Evolutionary conservation across 2,113 vertebrate genomes (phyloP), one percentile per base, ranked within the genome.

Genomic region (Peucedramus taeniatus): DNA sequence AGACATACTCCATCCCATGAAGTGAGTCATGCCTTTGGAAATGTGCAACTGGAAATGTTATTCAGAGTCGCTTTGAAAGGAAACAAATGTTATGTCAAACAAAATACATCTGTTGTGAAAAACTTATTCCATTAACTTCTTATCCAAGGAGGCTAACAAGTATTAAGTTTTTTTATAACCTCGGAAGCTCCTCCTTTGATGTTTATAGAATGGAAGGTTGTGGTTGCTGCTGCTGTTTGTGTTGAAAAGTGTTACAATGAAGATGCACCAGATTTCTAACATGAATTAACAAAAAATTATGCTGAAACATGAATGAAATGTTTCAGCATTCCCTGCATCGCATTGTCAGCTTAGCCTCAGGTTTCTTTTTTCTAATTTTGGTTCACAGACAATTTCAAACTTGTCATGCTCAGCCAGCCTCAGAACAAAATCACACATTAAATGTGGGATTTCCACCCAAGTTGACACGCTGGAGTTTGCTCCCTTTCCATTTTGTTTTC

Each of bases 231-330:
- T 69, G 75, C 76, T 90, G 50, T 51, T 83, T 68, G 60, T 89
- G 86, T 63, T 96, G 95, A 91, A 81, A 95, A 92, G 89, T 13
- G 15, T 28, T 78, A 83, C 80, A 92, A 89, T 68, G 72, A 89
- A 94, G 80, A 94, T 26, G 44, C 56, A 89, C 10, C 51, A 76
- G 50, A 75, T 75, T 78, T 93, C 72, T 80, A 33, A 78, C 87
- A 49, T 7, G 11, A 93, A 91, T 71, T 83, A 93, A 81, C 42
- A 86, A 78, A 81, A 89, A 87, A 64, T 28, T 75, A 72, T 76
- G 66, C 75, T 88, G 71, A 94, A 94, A 77, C 79, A 77, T 86
- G 80, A 96, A 90, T 77, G 50, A 92, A 76, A 83, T 88, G 26
- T 79, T 91, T 93, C 75, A 53, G 28, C 5, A 2, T 85, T 76